A percentile compares a stretch with the other conserved stretches of the same genome.
Evolutionary conservation across 2,797 vertebrate species (phyloP).

Genomic region (Alosa sapidissima): DNA sequence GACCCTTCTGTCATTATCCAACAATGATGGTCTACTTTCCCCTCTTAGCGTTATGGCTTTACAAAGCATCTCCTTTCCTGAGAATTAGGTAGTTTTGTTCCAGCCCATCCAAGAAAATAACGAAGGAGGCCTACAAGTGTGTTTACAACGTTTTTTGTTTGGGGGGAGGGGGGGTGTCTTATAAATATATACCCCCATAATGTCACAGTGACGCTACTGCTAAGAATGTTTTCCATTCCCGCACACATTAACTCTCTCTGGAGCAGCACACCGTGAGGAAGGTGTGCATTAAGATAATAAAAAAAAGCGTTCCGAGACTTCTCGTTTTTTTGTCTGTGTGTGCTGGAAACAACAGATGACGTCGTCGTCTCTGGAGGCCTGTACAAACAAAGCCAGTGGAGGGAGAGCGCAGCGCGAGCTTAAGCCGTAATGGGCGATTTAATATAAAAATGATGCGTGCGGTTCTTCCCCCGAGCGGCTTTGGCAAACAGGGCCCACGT

Average conservation of each 20-base stretch:
- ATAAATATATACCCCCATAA: background rate
- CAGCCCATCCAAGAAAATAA: background rate
- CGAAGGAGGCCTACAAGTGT: background rate
- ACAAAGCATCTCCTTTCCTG: background rate
- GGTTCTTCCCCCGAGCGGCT: constrained; percentile 26
- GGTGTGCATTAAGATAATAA: constrained; percentile 14
- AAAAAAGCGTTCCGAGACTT: background rate
- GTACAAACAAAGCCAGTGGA: background rate
- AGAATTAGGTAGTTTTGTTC: background rate
- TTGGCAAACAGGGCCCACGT: constrained; percentile 35
- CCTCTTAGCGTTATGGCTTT: background rate
- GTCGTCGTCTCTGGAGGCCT: background rate
- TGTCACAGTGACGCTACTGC: background rate
- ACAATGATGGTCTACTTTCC: background rate
- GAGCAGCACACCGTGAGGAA: background rate
- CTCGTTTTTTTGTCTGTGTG: background rate
- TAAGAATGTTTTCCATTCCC: constrained; percentile 11
- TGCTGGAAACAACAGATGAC: constrained; percentile 20
- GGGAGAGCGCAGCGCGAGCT: background rate
- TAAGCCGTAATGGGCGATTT: constrained; percentile 19
- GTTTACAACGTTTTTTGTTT: background rate
- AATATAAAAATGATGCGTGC: constrained; percentile 36
- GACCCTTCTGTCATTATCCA: constrained; percentile 11
- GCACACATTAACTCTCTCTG: background rate
- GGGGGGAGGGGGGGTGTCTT: background rate